Evolutionary conservation across 2,797 vertebrate species (phyloP), one percentile per base, ranked within the genome.

Genomic region (Hippoglossus hippoglossus): DNA sequence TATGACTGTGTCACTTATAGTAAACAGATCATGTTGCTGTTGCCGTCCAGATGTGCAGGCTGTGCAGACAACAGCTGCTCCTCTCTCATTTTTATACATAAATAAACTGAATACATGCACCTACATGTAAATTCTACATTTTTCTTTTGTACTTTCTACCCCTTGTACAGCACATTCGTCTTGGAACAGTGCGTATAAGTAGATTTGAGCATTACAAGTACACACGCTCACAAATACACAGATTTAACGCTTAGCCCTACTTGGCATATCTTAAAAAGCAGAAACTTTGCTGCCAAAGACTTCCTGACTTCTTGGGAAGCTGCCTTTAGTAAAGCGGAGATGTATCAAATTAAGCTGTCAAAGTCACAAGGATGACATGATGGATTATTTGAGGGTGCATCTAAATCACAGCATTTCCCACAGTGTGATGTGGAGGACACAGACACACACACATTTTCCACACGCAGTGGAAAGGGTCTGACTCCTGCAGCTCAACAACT

Each of bases 321-420:
- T 47, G 60, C 73, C 66, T 81, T 75, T 56, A 64, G 63, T 31
- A 68, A 79, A 77, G 71, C 63, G 75, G 26, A 65, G 64, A 66
- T 73, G 57, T 66, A 63, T 88, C 73, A 70, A 84, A 84, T 76
- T 76, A 81, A 85, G 63, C 60, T 13, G 16, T 72, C 51, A 63
- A 80, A 74, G 69, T 75, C 83, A 78, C 50, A 1, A 72, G 69
- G 75, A 84, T 75, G 65, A 82, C 83, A 74, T 61, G 52, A n/a
- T 70, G 67, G 76, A 77, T 76, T 84, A 82, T 80, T 73, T 79
- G 60, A 78, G 59, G 55, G 59, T 3, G 6, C 46, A 63, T 80
- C 46, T 72, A 75, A 31, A 77, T 79, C 34, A 22, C 56, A 53
- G 64, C 16, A 59, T 52, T 80, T 67, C 77, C 67, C 65, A 61